Conservation (phyloP, 2,797 vertebrate species). For the Hirundo rustica region DNA sequence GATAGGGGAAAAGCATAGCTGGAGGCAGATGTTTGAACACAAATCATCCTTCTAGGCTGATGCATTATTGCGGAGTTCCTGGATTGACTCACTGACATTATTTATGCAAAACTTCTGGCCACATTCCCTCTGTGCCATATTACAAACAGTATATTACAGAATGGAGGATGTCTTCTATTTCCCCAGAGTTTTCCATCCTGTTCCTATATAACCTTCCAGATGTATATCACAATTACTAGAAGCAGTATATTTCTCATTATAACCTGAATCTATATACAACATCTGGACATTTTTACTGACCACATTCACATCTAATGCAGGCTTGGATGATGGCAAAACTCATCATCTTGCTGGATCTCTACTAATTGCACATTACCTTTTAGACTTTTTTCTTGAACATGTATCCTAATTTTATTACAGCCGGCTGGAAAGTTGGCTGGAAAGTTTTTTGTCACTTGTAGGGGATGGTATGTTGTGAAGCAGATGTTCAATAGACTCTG, state of each 20-base stretch:
- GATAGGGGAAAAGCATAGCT: conserved; percentile 1
- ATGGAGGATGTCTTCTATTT: not conserved
- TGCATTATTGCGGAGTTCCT: not conserved
- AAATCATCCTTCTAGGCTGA: conserved; percentile 42
- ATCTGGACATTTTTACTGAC: conserved; percentile 12
- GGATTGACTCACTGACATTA: conserved; percentile 11
- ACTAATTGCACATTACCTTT: not conserved
- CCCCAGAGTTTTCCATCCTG: not conserved
- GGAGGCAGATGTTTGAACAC: conserved; percentile 40
- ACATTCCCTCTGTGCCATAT: conserved; percentile 9
- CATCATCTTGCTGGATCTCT: not conserved
- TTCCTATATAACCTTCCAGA: not conserved
- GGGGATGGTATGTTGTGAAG: not conserved
- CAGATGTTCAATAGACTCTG: not conserved
- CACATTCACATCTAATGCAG: not conserved
- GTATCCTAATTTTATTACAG: not conserved
- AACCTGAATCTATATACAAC: not conserved
- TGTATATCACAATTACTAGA: not conserved
- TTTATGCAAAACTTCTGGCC: conserved; percentile 57
- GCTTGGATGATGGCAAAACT: not conserved
- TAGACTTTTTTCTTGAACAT: not conserved
- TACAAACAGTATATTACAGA: conserved; percentile 21
- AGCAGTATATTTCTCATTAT: not conserved
- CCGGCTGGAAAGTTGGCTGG: too few relatives aligned
- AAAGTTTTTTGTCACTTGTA: not conserved